Evolutionary conservation across 2,113 vertebrate species (phyloP).

Genomic region (Pipra filicauda): DNA sequence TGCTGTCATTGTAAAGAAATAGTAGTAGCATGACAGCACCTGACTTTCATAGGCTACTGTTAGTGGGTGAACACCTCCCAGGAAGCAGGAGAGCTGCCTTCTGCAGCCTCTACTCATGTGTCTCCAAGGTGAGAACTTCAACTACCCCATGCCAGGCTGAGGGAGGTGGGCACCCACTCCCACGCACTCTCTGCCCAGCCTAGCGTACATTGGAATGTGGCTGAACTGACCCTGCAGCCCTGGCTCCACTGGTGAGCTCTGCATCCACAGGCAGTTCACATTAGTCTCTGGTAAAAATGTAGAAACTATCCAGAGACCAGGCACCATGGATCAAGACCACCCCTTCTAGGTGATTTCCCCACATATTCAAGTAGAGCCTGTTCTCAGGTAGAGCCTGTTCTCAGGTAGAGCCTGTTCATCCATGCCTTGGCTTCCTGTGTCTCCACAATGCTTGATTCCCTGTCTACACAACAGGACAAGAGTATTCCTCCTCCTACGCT

Average conservation of each 20-base stretch:
- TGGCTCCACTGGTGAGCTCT: background rate
- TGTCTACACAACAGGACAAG: background rate
- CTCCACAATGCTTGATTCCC: accelerated
- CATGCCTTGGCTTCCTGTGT: background rate
- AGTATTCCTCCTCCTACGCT: background rate
- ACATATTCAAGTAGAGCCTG: background rate
- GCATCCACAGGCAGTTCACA: background rate
- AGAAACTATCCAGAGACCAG: background rate
- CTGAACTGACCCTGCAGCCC: background rate
- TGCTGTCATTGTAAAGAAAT: background rate
- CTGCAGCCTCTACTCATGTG: accelerated
- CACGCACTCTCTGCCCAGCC: background rate
- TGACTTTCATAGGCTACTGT: background rate
- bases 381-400: background rate
- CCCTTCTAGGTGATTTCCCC: background rate
- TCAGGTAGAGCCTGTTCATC: background rate
- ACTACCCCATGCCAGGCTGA: background rate
- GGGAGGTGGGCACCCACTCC: background rate
- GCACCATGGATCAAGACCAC: background rate
- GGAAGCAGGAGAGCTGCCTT: background rate
- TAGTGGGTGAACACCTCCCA: background rate
- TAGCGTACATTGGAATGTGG: background rate
- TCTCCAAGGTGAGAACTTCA: background rate
- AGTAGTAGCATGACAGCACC: background rate
- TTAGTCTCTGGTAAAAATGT: background rate